phyloP scores from a whole-genome alignment of 2,113 vertebrate genomes.

The Oxyruncus cristatus region DNA sequence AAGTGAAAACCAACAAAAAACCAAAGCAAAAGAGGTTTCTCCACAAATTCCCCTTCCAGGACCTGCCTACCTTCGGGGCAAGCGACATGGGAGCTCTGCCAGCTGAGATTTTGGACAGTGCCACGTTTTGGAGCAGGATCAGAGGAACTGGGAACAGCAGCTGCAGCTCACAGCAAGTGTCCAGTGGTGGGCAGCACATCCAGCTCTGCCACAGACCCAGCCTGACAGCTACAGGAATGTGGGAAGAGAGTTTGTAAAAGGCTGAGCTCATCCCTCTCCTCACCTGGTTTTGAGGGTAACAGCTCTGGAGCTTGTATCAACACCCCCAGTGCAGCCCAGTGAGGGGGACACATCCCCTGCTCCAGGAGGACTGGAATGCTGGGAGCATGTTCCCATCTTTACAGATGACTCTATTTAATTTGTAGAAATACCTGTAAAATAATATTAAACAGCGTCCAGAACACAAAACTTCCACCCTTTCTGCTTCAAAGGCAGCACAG shows the following conservation, averaged over 20 bases:
- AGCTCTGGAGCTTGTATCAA: neutral
- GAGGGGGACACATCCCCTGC: accelerated
- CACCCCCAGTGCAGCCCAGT: neutral
- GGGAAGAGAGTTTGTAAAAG: neutral
- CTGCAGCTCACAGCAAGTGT: neutral
- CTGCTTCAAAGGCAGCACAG: neutral
- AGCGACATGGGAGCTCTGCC: neutral
- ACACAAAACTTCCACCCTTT: neutral
- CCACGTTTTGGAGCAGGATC: neutral
- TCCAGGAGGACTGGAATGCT: accelerated
- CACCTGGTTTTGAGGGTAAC: neutral
- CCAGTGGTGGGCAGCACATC: accelerated
- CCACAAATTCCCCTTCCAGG: neutral
- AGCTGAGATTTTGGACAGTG: neutral
- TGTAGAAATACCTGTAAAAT: neutral
- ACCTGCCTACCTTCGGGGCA: neutral
- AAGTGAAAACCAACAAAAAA: neutral
- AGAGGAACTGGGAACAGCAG: neutral
- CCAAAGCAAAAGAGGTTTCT: neutral
- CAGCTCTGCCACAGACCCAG: accelerated
- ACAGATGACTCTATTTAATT: neutral
- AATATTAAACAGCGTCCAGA: neutral
- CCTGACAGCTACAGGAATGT: accelerated
- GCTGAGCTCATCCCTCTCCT: neutral
- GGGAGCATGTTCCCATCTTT: neutral